Evolutionary conservation across 2,113 vertebrate species (phyloP), one percentile per base, ranked within the genome.

Genomic region (Pollimyrus isidori): DNA sequence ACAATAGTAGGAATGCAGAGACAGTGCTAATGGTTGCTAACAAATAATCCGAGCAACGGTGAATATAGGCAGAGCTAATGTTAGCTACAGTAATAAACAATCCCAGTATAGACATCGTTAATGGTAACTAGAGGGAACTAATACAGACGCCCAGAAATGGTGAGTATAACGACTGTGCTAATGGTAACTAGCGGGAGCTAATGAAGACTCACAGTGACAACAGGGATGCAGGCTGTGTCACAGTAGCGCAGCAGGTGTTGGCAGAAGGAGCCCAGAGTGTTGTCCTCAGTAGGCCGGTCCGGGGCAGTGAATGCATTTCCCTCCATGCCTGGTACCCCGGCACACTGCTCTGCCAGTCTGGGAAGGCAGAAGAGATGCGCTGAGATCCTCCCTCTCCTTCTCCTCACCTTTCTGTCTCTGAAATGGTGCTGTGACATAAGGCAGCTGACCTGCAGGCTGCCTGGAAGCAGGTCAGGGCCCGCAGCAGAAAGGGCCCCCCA

Each of bases 261-360:
- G 90, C 97, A 97, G 92, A 99, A 96, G 88, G 94, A 95, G 90
- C 95, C 95, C 91, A 98, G 90, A 0, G 97, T 97, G 30, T 58
- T 15, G 92, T 97, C 96, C 91, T 94, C 95, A 35, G 92, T 95
- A 86, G 95, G 58, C 0, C 95, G 94, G 5, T 93, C 93, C 1
- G 97, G 97, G 90, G 97, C 96, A 88, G 97, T 98, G 92, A 98
- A 99, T 46, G 95, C 94, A 2, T 98, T 98, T 90, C 98, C 96
- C 93, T 95, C 96, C 90, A 97, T 95, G 62, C 89, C 91, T 30
- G 96, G 96, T 10, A 98, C 96, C 45, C 91, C 94, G 84, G 96
- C 95, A 94, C 97, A 98, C 92, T 97, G 96, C 92, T 97, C 91
- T 45, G 96, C 96, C 94, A 99, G 93, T 93, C 98, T 99, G 90